Conservation (phyloP, 2,888 invertebrate species). For the Ommatoiulus sabulosus region DNA sequence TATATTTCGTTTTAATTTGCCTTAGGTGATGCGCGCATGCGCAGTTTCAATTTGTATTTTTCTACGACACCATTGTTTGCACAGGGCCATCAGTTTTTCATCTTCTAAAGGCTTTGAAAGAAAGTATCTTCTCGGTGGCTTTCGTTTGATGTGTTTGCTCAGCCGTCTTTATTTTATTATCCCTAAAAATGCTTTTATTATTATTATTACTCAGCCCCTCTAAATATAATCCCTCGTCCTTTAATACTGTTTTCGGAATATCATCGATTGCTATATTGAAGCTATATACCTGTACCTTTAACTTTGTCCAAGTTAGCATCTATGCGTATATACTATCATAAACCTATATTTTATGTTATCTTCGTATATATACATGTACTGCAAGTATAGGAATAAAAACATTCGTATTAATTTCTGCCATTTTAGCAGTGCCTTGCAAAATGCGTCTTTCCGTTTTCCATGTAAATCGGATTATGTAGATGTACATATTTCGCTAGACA, state of each 20-base stretch:
- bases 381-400: too few species aligned
- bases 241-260: not conserved
- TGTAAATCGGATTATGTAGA: too few species aligned
- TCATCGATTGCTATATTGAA: not conserved
- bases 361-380: too few species aligned
- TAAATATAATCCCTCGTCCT: not conserved
- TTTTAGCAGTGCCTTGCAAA: too few species aligned
- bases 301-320: too few species aligned
- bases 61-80: not conserved
- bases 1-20: not conserved
- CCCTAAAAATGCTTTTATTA: conserved; percentile 25
- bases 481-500: too few species aligned
- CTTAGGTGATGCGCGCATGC: not conserved
- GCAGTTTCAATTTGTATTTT: not conserved
- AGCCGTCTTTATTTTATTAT: not conserved
- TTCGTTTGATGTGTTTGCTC: not conserved
- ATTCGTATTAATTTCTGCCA: too few species aligned
- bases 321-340: not conserved
- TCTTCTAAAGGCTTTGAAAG: not conserved
- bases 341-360: not conserved
- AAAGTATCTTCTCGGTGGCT: not conserved
- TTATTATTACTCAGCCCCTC: not conserved
- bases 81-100: not conserved
- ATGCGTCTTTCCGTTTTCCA: too few species aligned
- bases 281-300: not conserved